phyloP scores from a whole-genome alignment of 2,113 vertebrate species.

The Silurus glanis region DNA sequence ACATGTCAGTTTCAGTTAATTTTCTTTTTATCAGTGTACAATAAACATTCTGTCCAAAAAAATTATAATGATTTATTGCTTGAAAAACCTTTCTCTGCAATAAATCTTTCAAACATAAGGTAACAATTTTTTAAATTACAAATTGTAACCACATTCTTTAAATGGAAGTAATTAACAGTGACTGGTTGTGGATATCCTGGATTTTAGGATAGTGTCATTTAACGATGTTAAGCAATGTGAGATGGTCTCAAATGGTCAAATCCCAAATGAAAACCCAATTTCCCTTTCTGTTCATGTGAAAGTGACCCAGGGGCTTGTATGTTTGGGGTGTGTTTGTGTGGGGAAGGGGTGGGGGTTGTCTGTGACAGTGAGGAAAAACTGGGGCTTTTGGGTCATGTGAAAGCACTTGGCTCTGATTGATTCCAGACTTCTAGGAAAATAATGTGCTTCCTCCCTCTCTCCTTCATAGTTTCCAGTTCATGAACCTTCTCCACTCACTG shows the following conservation, averaged over 20 bases:
- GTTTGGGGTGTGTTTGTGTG: constrained; percentile 26
- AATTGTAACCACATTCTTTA: constrained; percentile 36
- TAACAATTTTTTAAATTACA: constrained; percentile 1
- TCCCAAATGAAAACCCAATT: constrained; percentile 24
- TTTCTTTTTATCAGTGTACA: neutral
- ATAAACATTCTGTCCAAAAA: neutral
- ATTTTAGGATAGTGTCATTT: constrained; percentile 58
- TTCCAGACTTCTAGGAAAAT: constrained; percentile 67
- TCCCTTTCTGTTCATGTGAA: constrained; percentile 61
- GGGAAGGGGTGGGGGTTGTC: constrained; percentile 25
- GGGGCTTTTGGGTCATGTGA: constrained; percentile 70
- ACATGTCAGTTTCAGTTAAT: neutral
- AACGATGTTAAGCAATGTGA: constrained; percentile 24
- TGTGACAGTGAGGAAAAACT: constrained; percentile 47
- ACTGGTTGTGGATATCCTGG: neutral
- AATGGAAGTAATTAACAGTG: constrained; percentile 17
- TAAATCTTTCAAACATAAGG: too few species aligned
- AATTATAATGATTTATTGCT: neutral
- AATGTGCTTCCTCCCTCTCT: constrained; percentile 64
- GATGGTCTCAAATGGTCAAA: neutral
- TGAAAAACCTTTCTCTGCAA: neutral
- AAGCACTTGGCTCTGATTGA: constrained; percentile 59
- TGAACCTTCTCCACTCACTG: constrained; percentile 21
- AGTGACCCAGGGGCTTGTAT: constrained; percentile 56
- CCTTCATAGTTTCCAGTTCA: constrained; percentile 40